Base-by-base conservation (phyloP, 2,113 vertebrate genomes). In the Heloderma charlesbogerti region DNA sequence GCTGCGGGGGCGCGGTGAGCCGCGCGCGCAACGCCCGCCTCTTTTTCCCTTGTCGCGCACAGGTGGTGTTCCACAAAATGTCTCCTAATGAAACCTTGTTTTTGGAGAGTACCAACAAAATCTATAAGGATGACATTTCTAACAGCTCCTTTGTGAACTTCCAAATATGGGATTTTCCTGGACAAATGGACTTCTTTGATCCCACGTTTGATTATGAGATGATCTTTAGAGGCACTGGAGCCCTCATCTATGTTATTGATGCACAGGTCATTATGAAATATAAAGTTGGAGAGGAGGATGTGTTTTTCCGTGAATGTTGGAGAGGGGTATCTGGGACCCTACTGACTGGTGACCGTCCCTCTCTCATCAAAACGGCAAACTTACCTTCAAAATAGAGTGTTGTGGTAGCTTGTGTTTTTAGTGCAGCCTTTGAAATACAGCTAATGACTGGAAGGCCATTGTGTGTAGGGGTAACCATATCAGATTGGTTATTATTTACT, bases 21-120 rank as follows among this genome's bases (percentile, higher is more conserved):
- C 31, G 29, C 71, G 8, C 6, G 31, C 71, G 6, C 5, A 7
- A 5, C 18, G n/a, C n/a, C 37, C 37, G 1, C 40, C 75, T 20
- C 37, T 18, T 57, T 40, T 54, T 89, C 81, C 8, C 8, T 51
- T 95, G 95, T 29, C 95, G 90, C 94, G 87, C 67, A 94, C 95
- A 99, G 99, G 99, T 99, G 96, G 99, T 99, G 84, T 99, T 99
- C 96, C 99, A 99, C 96, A 99, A 99, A 97, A 99, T 99, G 99
- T 99, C 99, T 92, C 99, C 99, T 54, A 99, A 99, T 3, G 99
- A 99, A 96, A 99, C 99, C 8, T 97, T 99, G 87, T 99, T 99
- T 94, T 96, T 99, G 97, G 99, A 99, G 97, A 99, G 99, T 97
- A 99, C 99, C 95, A 99, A 99, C 97, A 99, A 99, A 97, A 99